A percentile compares a stretch with the other conserved stretches of the same genome.
phyloP scores from a whole-genome alignment of 2,888 invertebrate genomes.

The Heliconius ethilla region DNA sequence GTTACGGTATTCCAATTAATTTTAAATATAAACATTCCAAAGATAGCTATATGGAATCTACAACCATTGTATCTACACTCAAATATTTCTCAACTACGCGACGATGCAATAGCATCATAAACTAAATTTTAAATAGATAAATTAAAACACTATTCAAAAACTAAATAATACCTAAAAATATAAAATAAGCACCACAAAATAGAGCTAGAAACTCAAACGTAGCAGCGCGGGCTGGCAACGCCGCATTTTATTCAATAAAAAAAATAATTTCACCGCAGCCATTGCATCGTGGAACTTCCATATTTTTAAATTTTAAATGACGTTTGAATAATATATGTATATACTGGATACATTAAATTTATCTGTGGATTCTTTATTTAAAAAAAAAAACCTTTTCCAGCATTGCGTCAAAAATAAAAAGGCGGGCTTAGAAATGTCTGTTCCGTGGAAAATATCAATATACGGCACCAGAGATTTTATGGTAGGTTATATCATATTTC shows the following conservation, averaged over 20 bases:
- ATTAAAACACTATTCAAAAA: not conserved
- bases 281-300: slow-evolving; percentile 30
- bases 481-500: not conserved
- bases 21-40: not conserved
- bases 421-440: slow-evolving; percentile 13
- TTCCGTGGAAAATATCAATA: slow-evolving; percentile 18
- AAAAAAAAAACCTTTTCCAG: slow-evolving; percentile 33
- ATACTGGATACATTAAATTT: slow-evolving; percentile 33
- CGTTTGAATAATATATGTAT: slow-evolving; percentile 38
- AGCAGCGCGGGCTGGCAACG: slow-evolving; percentile 66
- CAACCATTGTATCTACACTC: not conserved
- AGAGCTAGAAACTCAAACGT: slow-evolving; percentile 19
- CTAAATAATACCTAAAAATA: not conserved
- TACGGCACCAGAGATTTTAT: not conserved
- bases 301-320: slow-evolving; percentile 40
- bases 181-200: not conserved
- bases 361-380: slow-evolving; percentile 35
- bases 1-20: not conserved
- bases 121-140: not conserved
- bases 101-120: not conserved
- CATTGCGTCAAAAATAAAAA: slow-evolving; percentile 35
- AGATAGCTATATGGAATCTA: not conserved
- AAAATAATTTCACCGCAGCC: slow-evolving; percentile 30
- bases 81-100: too few species aligned
- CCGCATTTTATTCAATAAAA: slow-evolving; percentile 53